These are phyloP conservation scores for Corythornis vintsioides DNA, from an alignment of 2,113 vertebrate species.

Conservation along the genomic window DNA sequence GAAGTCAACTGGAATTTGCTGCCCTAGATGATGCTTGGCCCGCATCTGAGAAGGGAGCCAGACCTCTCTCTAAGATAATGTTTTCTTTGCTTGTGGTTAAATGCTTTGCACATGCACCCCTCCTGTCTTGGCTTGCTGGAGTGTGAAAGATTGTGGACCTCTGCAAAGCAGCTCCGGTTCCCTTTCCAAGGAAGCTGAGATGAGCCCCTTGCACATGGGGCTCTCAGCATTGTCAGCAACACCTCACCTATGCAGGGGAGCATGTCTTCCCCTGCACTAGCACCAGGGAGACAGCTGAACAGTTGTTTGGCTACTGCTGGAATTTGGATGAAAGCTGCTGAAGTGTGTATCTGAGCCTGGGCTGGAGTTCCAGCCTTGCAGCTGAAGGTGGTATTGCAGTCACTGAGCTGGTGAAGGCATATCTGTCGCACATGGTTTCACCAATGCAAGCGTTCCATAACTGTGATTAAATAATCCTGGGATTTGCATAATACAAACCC, in stretches of 20 bases:
- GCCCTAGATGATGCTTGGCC: background rate
- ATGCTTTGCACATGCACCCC: fast-evolving
- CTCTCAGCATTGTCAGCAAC: background rate
- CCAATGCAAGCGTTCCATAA: background rate
- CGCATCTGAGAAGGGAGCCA: background rate
- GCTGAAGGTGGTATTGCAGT: background rate
- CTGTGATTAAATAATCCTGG: background rate
- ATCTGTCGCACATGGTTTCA: background rate
- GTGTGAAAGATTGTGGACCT: no score
- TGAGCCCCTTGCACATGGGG: background rate
- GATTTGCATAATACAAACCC: conserved; percentile 11
- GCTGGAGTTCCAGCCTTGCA: background rate
- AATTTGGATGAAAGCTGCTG: background rate
- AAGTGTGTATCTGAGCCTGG: background rate
- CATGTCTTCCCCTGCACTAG: background rate
- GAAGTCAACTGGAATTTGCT: conserved; percentile 9
- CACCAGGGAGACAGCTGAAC: background rate
- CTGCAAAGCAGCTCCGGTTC: background rate
- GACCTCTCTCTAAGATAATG: background rate
- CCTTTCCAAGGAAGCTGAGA: background rate
- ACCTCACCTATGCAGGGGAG: fast-evolving
- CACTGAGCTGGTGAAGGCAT: conserved; percentile 3
- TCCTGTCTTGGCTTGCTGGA: background rate
- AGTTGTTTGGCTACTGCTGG: background rate
- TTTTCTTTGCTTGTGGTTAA: background rate